Evolutionary conservation across 2,113 vertebrate genomes (phyloP).

Genomic region (Anoura caudifer): DNA sequence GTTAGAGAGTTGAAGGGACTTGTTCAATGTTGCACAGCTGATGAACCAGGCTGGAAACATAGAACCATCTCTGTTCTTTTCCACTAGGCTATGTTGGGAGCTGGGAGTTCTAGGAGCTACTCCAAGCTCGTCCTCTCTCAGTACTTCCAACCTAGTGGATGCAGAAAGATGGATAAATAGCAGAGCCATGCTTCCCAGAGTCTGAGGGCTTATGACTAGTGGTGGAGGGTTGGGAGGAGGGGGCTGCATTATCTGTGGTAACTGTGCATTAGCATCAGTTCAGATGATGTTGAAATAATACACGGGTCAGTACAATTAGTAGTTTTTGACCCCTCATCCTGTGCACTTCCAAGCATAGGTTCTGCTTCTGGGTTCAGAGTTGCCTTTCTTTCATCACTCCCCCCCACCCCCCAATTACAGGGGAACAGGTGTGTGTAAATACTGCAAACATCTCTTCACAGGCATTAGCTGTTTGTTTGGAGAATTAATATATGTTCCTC

Average conservation of each 20-base stretch:
- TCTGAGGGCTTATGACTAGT: neutral
- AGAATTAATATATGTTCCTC: constrained; percentile 72
- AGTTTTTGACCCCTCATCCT: neutral
- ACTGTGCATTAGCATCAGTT: rapidly evolving
- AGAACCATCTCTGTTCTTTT: neutral
- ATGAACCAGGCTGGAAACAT: neutral
- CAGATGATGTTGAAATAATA: neutral
- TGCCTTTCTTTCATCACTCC: constrained; percentile 5
- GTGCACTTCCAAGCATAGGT: neutral
- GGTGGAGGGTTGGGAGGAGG: neutral
- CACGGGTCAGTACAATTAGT: neutral
- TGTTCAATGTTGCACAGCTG: neutral
- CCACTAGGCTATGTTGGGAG: neutral
- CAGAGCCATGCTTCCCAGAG: neutral
- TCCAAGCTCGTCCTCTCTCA: neutral
- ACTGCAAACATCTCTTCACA: constrained; percentile 34
- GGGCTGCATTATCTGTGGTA: neutral
- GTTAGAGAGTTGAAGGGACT: neutral
- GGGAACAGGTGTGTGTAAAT: constrained; percentile 51
- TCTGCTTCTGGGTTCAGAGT: constrained; percentile 16
- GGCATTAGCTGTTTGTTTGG: constrained; percentile 64
- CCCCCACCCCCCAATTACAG: neutral
- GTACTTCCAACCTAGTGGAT: neutral
- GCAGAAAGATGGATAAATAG: neutral
- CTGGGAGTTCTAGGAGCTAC: neutral